A percentile compares a stretch with the other conserved stretches of the same genome.
Evolutionary conservation across 2,797 vertebrate genomes (phyloP).

Genomic region (Phataginus tricuspis): DNA sequence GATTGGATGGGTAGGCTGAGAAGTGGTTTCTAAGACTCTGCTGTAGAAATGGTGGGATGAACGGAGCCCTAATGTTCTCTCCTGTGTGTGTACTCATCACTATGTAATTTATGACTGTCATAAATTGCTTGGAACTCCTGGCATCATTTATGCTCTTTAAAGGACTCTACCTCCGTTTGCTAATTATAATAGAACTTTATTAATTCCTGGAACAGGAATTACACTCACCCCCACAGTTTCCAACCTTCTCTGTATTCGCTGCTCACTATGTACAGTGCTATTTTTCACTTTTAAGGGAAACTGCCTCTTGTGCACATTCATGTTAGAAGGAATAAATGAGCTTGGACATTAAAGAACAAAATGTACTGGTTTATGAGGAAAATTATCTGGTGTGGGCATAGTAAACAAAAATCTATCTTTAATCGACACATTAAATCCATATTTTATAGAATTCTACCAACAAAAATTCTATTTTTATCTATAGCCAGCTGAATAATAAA

Average conservation of each 20-base stretch:
- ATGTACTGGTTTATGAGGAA: background rate
- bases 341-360: constrained; percentile 39
- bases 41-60: background rate
- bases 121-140: background rate
- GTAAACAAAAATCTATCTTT: constrained; percentile 38
- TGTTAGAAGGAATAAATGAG: background rate
- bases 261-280: background rate
- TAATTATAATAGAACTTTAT: background rate
- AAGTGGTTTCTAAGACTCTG: background rate
- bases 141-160: background rate
- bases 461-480: background rate
- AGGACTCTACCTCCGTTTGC: background rate
- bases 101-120: background rate
- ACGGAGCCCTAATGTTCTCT: background rate
- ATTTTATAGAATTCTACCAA: constrained; percentile 7
- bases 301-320: background rate
- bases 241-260: background rate
- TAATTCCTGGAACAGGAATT: background rate
- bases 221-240: background rate
- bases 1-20: background rate
- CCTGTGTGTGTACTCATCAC: background rate
- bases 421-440: background rate
- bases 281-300: constrained; percentile 46
- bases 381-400: background rate
- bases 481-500: background rate